These are phyloP conservation scores for Acromyrmex charruanus DNA, from an alignment of 1,140 invertebrate genomes.

Conservation along the genomic window DNA sequence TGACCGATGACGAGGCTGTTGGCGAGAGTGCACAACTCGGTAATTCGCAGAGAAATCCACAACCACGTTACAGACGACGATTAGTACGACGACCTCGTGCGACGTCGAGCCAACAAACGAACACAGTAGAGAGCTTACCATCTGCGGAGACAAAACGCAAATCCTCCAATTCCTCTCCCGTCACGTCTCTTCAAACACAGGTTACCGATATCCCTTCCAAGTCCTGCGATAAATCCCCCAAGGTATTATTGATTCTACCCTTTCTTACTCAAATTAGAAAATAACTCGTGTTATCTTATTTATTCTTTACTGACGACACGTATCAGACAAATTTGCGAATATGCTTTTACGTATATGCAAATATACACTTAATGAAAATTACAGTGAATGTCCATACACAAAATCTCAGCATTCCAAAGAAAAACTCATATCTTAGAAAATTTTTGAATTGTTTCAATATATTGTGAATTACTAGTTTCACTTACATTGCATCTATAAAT, in stretches of 20 bases:
- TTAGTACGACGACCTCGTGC: constrained; percentile 67
- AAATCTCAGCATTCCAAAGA: neutral
- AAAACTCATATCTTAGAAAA: neutral
- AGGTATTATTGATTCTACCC: constrained; percentile 62
- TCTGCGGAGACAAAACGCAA: constrained; percentile 47
- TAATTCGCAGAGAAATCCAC: constrained; percentile 65
- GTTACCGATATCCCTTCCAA: constrained; percentile 66
- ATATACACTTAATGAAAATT: neutral
- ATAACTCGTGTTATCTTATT: neutral
- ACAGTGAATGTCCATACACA: neutral
- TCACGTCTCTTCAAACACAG: constrained; percentile 9
- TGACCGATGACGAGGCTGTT: constrained; percentile 70
- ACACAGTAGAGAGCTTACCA: constrained; percentile 69
- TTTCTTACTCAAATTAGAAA: neutral
- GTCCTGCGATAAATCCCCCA: constrained; percentile 58
- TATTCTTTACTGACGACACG: neutral
- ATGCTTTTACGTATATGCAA: neutral
- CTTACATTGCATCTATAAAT: constrained; percentile 56
- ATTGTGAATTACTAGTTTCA: constrained; percentile 7
- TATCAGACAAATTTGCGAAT: neutral
- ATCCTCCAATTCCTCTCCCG: constrained; percentile 41
- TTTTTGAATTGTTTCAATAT: neutral
- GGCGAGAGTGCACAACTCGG: constrained; percentile 60
- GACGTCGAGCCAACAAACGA: constrained; percentile 65
- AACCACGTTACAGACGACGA: constrained; percentile 75